These are phyloP conservation scores for Diabrotica balteata DNA, from an alignment of 2,888 invertebrate species.

Conservation along the genomic window DNA sequence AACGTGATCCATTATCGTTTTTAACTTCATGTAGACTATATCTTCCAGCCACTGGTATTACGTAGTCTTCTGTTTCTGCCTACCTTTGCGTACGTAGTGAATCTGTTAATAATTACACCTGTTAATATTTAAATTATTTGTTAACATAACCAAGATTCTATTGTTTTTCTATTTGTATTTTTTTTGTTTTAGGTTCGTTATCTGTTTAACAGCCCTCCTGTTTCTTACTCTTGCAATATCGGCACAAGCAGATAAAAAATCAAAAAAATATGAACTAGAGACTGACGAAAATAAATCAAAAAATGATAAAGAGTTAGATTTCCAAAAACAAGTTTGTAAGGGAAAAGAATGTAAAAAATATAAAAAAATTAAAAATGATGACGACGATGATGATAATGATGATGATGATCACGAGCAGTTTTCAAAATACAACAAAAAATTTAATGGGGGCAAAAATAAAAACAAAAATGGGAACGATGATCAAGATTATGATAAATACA, in stretches of 20 bases:
- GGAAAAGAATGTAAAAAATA: conserved; percentile 19
- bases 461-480: conserved; percentile 11
- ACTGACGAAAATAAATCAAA: conserved; percentile 1
- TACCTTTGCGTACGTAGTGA: too few relatives aligned
- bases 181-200: conserved; percentile 5
- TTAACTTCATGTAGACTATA: too few relatives aligned
- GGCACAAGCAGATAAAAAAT: conserved; percentile 6
- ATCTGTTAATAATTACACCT: too few relatives aligned
- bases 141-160: too few relatives aligned
- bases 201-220: neutral
- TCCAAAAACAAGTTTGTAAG: conserved; percentile 19
- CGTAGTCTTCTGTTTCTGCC: too few relatives aligned
- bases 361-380: conserved; percentile 19
- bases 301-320: conserved; percentile 12
- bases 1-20: too few relatives aligned
- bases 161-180: too few relatives aligned
- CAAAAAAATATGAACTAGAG: conserved; percentile 11
- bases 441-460: conserved; percentile 3
- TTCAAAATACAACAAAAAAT: conserved; percentile 17
- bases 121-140: too few relatives aligned
- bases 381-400: conserved; percentile 22
- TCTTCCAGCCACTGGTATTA: too few relatives aligned
- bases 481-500: conserved; percentile 16
- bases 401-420: conserved; percentile 11
- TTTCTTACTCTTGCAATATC: neutral